Evolutionary conservation across 1,140 invertebrate genomes (phyloP), one percentile per base, ranked within the genome.

Genomic region (Camponotus vicinus): DNA sequence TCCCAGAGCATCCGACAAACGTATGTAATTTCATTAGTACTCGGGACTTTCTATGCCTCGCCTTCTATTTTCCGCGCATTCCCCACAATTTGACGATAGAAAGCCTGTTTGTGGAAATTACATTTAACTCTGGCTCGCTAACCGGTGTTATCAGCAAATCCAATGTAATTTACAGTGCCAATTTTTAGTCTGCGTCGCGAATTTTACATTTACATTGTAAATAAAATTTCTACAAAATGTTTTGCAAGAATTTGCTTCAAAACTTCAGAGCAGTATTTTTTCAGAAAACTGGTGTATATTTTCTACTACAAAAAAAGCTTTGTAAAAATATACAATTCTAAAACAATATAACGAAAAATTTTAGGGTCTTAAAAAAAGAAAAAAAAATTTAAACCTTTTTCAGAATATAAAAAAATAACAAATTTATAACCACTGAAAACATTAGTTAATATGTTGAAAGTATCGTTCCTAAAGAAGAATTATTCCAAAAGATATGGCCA

Each of bases 11-110:
- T 49, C 79, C 67, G 40, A 73, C 67, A 49, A 82, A 82, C 78
- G 78, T 45, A 77, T 40, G 59, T 83, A 83, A 83, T 73, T 83
- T 83, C 69, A 83, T 83, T 71, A 80, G 79, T 69, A 45, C 55
- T 73, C 55, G 18, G 69, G 32, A 83, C 69, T 83, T 83, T 83
- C 69, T 83, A 70, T 59, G 52, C 27, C 45, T 61, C 40, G 21
- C 18, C 78, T 59, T 42, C 61, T 55, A 40, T 82, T 82, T 73
- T 82, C 55, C 55, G 37, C 15, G 27, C 66, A 70, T 67, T 67
- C 45, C 45, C 40, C n/a, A 34, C 9, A 42, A 69, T 55, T 40
- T 18, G 64, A 42, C 49, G 37, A 8, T 69, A 80, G 49, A 80
- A 80, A 80, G 64, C 21, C 37, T 40, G 37, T 34, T 69, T 80